phyloP scores from a whole-genome alignment of 2,113 vertebrate genomes.

The Malurus melanocephalus region DNA sequence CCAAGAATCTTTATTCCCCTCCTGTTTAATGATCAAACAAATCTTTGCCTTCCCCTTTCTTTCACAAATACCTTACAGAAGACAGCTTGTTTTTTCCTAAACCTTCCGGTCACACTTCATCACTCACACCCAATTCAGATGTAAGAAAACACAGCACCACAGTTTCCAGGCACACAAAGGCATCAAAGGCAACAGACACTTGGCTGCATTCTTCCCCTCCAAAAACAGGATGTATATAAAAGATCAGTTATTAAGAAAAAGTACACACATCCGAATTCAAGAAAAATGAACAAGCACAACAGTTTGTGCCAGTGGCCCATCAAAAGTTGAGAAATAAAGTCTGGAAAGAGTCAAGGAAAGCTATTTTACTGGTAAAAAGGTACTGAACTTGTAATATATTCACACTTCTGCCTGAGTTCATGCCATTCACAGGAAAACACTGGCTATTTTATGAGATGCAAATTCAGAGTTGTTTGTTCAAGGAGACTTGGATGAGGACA shows the following conservation, averaged over 20 bases:
- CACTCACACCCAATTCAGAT: neutral
- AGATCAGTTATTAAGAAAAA: neutral
- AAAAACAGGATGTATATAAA: neutral
- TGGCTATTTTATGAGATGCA: neutral
- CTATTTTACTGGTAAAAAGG: neutral
- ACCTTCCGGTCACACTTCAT: neutral
- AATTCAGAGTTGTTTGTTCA: neutral
- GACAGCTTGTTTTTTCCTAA: neutral
- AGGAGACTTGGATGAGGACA: constrained; percentile 12
- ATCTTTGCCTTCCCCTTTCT: neutral
- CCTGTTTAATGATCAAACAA: neutral
- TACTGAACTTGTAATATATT: neutral
- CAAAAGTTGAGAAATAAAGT: neutral
- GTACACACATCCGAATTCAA: neutral
- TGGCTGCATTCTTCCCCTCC: neutral
- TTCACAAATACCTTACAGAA: neutral
- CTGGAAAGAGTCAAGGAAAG: neutral
- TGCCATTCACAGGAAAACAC: neutral
- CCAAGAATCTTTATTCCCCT: neutral
- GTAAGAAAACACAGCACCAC: neutral
- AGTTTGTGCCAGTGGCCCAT: neutral
- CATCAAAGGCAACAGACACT: neutral
- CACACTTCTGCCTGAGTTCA: neutral
- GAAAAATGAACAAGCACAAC: neutral
- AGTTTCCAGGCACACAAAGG: neutral